Base-by-base conservation (phyloP, 2,888 invertebrate species). In the Troilus luridus region DNA sequence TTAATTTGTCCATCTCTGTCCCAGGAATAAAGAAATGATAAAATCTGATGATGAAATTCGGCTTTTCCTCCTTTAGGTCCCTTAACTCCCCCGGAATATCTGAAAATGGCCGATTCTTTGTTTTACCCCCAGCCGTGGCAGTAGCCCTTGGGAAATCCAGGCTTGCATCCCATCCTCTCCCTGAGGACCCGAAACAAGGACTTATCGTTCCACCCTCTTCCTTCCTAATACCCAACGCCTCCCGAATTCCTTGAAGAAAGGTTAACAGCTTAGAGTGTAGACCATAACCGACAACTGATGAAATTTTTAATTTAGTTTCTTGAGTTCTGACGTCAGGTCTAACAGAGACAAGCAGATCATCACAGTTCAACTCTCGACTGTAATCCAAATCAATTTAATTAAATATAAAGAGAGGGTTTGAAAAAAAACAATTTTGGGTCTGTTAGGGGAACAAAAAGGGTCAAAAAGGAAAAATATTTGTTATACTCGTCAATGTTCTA, bases 71-170 rank as follows among this genome's bases (percentile, higher is more conserved):
- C 21, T 12, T 11, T n/a, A 85, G 85, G 12, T 85, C 54, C n/a
- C 85, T 85, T 5, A 85, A 56, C n/a, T 56, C 85, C 58, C n/a
- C 11, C 21, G 56, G n/a, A 81, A 85, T 85, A 85, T 85, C 85
- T 56, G 85, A 85, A 85, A 85, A 85, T 85, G 56, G 85, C 85
- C 85, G 85, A 85, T 85, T 85, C 85, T n/a, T n/a, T 81, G 81
- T 85, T 85, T 85, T 85, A 58, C 56, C 85, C 85, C n/a, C 21
- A n/a, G 19, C 85, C 56, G 56, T 56, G 85, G 41, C 41, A 85
- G 85, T 58, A 56, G 85, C 85, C 85, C 85, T 56, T 85, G 85
- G 85, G 85, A 85, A 85, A 85, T 85, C 85, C 85, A 85, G n/a
- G 56, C 85, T 54, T 85, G 85, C 56, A 85, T 85, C 56, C 85